A percentile compares a stretch with the other conserved stretches of the same genome.
phyloP scores from a whole-genome alignment of 1,140 invertebrate species.

The Pogonomyrmex barbatus region DNA sequence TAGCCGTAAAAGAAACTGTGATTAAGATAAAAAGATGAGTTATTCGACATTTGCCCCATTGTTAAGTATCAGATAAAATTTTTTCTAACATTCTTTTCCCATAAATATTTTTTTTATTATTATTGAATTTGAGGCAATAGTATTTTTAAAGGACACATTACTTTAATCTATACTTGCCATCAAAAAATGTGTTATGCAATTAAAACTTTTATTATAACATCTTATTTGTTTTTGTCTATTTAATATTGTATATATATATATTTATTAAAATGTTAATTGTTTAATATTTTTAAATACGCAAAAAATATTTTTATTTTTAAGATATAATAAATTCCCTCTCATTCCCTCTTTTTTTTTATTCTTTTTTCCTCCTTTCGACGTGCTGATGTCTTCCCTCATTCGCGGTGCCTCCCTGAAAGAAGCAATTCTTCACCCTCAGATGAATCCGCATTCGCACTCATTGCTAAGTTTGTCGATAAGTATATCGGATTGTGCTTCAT shows the following conservation, averaged over 20 bases:
- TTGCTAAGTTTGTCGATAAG: conserved; percentile 71
- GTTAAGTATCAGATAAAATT: neutral
- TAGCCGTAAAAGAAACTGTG: too few relatives aligned
- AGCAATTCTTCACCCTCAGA: conserved; percentile 68
- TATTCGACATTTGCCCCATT: neutral
- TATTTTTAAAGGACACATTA: neutral
- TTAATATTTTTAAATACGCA: neutral
- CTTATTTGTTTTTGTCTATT: neutral
- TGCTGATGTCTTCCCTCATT: conserved; percentile 28
- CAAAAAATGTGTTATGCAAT: neutral
- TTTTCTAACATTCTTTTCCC: neutral
- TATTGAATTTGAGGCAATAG: neutral
- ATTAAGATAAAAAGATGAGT: neutral
- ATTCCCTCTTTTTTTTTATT: neutral
- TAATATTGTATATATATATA: neutral
- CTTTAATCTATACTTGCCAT: neutral
- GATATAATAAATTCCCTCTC: neutral
- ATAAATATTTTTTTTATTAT: neutral
- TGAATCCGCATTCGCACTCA: conserved; percentile 80
- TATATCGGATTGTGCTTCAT: conserved; percentile 37
- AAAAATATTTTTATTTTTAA: neutral
- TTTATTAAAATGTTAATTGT: neutral
- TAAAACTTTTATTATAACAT: neutral
- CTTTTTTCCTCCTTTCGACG: neutral
- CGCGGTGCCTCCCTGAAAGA: neutral